Conservation (phyloP, 2,797 vertebrate genomes). For the Urosaurus nigricauda region DNA sequence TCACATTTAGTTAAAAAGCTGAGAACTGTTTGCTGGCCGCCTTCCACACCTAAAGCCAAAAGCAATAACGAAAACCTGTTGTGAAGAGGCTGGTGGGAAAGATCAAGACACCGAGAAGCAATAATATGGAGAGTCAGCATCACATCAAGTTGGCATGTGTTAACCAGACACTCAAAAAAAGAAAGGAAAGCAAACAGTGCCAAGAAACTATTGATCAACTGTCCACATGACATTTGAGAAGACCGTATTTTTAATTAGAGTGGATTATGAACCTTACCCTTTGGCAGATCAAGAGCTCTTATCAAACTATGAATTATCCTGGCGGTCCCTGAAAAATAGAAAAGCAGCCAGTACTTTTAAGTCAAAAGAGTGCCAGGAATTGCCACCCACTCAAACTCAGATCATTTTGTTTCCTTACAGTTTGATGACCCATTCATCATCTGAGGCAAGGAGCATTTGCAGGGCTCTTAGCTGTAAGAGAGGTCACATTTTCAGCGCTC, state of each 20-base stretch:
- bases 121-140: slow-evolving; percentile 56
- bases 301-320: slow-evolving; percentile 50
- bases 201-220: slow-evolving; percentile 52
- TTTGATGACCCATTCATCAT: not conserved
- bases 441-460: slow-evolving; percentile 22
- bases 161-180: not conserved
- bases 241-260: slow-evolving; percentile 51
- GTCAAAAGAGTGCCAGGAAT: slow-evolving; percentile 4
- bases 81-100: slow-evolving; percentile 56
- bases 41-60: slow-evolving; percentile 36
- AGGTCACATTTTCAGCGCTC: not conserved
- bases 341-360: slow-evolving; percentile 24
- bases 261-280: slow-evolving; percentile 27
- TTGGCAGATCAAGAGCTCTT: slow-evolving; percentile 19
- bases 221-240: slow-evolving; percentile 45
- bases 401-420: slow-evolving; percentile 15
- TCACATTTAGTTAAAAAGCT: slow-evolving; percentile 38
- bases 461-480: not conserved
- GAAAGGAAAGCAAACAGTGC: slow-evolving; percentile 25
- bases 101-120: slow-evolving; percentile 58
- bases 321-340: slow-evolving; percentile 10
- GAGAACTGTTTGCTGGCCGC: slow-evolving; percentile 46
- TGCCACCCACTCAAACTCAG: not conserved
- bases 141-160: slow-evolving; percentile 19
- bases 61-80: slow-evolving; percentile 55